Conservation (phyloP, 2,113 vertebrate genomes). For the Pluvialis apricaria region DNA sequence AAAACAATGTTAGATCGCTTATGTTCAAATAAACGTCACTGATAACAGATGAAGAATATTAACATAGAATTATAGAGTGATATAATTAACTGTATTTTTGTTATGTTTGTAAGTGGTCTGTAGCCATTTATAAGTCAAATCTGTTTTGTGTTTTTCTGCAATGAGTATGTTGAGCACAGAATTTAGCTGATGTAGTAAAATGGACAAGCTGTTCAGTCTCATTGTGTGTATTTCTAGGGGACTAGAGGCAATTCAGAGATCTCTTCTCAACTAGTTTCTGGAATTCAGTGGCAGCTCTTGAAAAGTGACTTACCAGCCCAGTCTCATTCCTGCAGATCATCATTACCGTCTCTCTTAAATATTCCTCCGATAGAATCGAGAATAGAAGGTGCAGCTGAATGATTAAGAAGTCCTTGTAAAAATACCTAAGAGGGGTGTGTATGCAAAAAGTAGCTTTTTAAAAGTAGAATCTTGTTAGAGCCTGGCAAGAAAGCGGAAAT, state of each 20-base stretch:
- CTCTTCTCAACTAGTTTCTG: not conserved
- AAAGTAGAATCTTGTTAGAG: not conserved
- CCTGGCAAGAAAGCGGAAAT: not conserved
- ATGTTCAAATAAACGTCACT: not conserved
- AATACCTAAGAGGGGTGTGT: not conserved
- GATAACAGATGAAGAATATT: not conserved
- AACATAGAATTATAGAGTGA: not conserved
- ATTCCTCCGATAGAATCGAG: not conserved
- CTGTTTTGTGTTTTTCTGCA: not conserved
- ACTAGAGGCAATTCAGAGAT: not conserved
- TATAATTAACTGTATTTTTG: not conserved
- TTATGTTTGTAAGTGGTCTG: not conserved
- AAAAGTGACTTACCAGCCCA: not conserved
- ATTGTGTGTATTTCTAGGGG: not conserved
- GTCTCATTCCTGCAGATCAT: not conserved
- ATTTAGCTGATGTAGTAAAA: conserved; percentile 12
- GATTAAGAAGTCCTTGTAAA: not conserved
- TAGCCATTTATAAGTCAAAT: not conserved
- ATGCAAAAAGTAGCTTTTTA: not conserved
- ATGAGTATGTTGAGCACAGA: not conserved
- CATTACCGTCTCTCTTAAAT: not conserved
- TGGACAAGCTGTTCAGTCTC: not conserved
- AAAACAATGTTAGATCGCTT: not conserved
- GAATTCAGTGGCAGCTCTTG: conserved; percentile 7
- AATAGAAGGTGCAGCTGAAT: not conserved